Conservation (phyloP, 2,113 vertebrate species). For the Oplegnathus fasciatus region DNA sequence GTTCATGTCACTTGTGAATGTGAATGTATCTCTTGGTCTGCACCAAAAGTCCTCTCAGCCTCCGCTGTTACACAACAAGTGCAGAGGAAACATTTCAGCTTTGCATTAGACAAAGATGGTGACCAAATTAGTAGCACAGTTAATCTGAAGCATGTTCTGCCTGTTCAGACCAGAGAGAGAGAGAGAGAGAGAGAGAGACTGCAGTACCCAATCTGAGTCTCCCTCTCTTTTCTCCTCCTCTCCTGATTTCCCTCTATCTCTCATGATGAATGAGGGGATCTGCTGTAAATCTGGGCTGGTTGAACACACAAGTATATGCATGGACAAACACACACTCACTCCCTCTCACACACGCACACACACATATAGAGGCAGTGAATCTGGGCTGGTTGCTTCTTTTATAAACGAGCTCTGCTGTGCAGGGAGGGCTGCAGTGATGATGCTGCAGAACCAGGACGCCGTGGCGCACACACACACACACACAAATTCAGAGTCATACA, state of each 20-base stretch:
- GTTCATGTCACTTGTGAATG: background rate
- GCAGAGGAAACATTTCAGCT: conserved; percentile 2
- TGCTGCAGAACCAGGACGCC: conserved; percentile 59
- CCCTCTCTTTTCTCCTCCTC: background rate
- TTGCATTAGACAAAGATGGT: conserved; percentile 19
- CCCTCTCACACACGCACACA: conserved; percentile 31
- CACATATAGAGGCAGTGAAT: conserved; percentile 47
- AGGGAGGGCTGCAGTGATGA: conserved; percentile 74
- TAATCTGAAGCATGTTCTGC: conserved; percentile 20
- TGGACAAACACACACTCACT: conserved; percentile 35
- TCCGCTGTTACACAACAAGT: background rate
- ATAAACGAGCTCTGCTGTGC: conserved; percentile 75
- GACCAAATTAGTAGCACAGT: conserved; percentile 30
- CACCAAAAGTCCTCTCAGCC: background rate
- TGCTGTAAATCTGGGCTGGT: conserved; percentile 69
- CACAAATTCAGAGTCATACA: background rate
- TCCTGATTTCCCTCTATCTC: conserved; percentile 42
- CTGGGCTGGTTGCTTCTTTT: conserved; percentile 70
- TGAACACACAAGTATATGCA: conserved; percentile 40
- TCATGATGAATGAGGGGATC: conserved; percentile 68
- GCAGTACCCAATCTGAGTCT: background rate
- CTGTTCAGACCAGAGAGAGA: conserved; percentile 22
- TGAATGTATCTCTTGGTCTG: background rate
- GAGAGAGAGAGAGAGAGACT: conserved; percentile 17
- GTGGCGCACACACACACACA: conserved; percentile 13